A percentile compares a stretch with the other conserved stretches of the same genome.
Evolutionary conservation across 2,113 vertebrate species (phyloP).

Genomic region (Cyprinodon variegatus): DNA sequence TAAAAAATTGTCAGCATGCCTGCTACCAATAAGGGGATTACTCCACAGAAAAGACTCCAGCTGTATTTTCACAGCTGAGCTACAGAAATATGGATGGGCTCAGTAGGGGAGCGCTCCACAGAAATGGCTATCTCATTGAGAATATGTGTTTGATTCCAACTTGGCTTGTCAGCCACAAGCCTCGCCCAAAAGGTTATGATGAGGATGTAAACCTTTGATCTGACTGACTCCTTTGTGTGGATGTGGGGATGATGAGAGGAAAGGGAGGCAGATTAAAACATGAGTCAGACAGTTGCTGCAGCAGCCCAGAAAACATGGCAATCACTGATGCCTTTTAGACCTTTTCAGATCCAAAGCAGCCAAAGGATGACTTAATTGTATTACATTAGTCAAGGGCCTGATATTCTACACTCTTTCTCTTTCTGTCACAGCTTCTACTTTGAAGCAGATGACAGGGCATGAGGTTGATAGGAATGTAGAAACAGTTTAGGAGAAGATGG

Average conservation of each 20-base stretch:
- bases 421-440: conserved; percentile 30
- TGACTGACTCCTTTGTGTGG: conserved; percentile 21
- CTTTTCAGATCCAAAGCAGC: conserved; percentile 48
- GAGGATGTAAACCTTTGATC: conserved; percentile 63
- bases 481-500: conserved; percentile 18
- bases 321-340: conserved; percentile 47
- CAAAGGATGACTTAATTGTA: conserved; percentile 46
- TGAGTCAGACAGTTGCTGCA: conserved; percentile 46
- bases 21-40: conserved; percentile 19
- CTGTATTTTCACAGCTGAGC: conserved; percentile 18
- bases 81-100: conserved; percentile 21
- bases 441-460: conserved; percentile 34
- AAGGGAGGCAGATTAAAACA: conserved; percentile 50
- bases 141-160: conserved; percentile 44
- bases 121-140: conserved; percentile 23
- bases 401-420: conserved; percentile 25
- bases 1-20: conserved; percentile 16
- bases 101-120: conserved; percentile 39
- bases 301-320: conserved; percentile 34
- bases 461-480: conserved; percentile 4
- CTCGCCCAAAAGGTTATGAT: conserved; percentile 29
- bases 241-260: background rate
- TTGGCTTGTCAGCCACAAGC: conserved; percentile 33
- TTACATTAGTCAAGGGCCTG: conserved; percentile 38
- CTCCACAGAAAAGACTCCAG: conserved; percentile 5